Conservation (phyloP, 1,140 invertebrate genomes). For the Chymomyza costata region DNA sequence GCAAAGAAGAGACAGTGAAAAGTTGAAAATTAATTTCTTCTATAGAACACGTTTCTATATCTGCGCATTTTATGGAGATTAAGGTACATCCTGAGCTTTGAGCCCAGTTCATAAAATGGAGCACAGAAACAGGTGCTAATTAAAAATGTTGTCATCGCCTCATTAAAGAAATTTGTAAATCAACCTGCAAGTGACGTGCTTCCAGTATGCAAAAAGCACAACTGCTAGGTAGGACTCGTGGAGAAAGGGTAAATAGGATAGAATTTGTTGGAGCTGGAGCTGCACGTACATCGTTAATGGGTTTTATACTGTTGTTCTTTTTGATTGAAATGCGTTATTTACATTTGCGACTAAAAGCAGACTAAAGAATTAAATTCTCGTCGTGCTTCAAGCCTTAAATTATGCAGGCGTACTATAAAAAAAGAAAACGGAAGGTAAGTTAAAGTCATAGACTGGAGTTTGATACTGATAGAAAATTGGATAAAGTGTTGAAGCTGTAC, state of each 20-base stretch:
- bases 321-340: conserved; percentile 70
- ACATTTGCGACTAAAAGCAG: conserved; percentile 57
- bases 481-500: too few relatives aligned
- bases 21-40: conserved; percentile 57
- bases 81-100: not conserved
- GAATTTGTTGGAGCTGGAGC: too few relatives aligned
- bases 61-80: conserved; percentile 53
- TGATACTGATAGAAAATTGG: too few relatives aligned
- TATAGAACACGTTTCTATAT: too few relatives aligned
- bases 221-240: conserved; percentile 7
- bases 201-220: conserved; percentile 35
- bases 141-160: conserved; percentile 67
- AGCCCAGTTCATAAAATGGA: conserved; percentile 11
- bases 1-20: conserved; percentile 6
- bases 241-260: too few relatives aligned
- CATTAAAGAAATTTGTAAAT: conserved; percentile 69
- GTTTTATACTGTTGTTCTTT: conserved; percentile 51
- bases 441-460: too few relatives aligned
- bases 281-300: conserved; percentile 61
- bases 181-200: conserved; percentile 43
- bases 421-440: too few relatives aligned
- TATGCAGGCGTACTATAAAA: too few relatives aligned
- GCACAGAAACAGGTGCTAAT: conserved; percentile 57
- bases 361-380: too few relatives aligned
- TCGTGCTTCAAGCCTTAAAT: too few relatives aligned